These are phyloP conservation scores for Diachrysia chrysitis DNA, from an alignment of 2,888 invertebrate genomes.

Conservation along the genomic window DNA sequence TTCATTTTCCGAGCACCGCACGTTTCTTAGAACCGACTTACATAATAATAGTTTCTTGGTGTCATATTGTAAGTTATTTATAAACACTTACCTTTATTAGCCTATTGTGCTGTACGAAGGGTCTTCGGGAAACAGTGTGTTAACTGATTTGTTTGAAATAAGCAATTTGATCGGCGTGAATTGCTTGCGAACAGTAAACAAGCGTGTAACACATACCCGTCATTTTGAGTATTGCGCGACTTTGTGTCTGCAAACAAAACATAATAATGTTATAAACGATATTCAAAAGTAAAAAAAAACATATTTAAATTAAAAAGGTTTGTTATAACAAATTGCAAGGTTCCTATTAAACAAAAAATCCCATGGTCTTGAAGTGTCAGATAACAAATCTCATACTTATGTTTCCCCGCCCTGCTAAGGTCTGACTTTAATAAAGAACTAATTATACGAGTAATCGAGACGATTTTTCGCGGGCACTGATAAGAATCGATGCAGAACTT, in stretches of 20 bases:
- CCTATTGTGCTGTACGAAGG: slow-evolving; percentile 60
- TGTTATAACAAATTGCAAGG: not conserved
- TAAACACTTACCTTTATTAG: slow-evolving; percentile 65
- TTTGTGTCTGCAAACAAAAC: not conserved
- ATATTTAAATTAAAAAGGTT: not conserved
- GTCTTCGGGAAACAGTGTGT: slow-evolving; percentile 52
- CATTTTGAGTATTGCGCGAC: not conserved
- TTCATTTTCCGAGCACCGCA: slow-evolving; percentile 45
- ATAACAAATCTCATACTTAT: not conserved
- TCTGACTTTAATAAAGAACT: not conserved
- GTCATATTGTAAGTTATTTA: slow-evolving; percentile 63
- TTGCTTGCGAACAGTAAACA: slow-evolving; percentile 12
- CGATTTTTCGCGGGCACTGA: slow-evolving; percentile 16
- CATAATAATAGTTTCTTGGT: slow-evolving; percentile 48
- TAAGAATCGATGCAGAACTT: slow-evolving; percentile 19
- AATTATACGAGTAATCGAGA: slow-evolving; percentile 15
- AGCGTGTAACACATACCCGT: not conserved
- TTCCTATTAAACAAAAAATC: not conserved
- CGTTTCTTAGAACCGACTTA: slow-evolving; percentile 51
- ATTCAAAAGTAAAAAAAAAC: not conserved
- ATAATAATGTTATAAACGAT: not conserved
- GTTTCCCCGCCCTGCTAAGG: not conserved
- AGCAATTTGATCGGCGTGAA: slow-evolving; percentile 28
- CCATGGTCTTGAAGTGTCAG: not conserved
- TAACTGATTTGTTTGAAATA: slow-evolving; percentile 43